Base-by-base conservation (phyloP, 2,113 vertebrate genomes). In the Pygoscelis adeliae region DNA sequence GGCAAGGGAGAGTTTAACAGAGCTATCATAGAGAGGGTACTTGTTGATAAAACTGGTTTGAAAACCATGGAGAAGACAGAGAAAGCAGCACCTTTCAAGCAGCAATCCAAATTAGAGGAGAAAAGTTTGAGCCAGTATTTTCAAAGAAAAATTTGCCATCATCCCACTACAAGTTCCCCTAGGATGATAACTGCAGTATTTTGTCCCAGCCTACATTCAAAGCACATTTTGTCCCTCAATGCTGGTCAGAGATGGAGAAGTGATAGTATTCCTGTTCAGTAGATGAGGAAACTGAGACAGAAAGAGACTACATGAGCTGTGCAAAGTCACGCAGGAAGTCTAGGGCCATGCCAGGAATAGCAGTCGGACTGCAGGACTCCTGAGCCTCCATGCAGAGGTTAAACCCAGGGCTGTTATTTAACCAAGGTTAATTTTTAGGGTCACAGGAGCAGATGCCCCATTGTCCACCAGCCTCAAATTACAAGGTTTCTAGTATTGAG, bases 11-110 rank as follows among this genome's bases (percentile, higher is more conserved):
- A 85, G 11, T 87, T 67, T 66, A 83, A 44, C 29, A 55, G 25
- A 73, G 5, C 7, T 63, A 5, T 32, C 0, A 0, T 9, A 66
- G 32, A 42, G 15, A 70, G n/a, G 18, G 8, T 32, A 44, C 3
- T 44, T 65, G 8, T 67, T 83, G 18, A 59, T 50, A 59, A 70
- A 90, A 77, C 2, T 30, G 18, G 17, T 20, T 49, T 81, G 13
- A 70, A 93, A 89, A 55, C 11, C 20, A 6, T 30, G 16, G 29
- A 30, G 49, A 83, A 70, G 22, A 26, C 27, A 56, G 25, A 77
- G 21, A 70, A 90, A 53, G 29, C 9, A 7, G 1, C 32, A 59
- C 5, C 26, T 87, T 88, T 89, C n/a, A 71, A 80, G 9, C 17
- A 90, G 6, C 1, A 3, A 53, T 74, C 9, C 9, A 84, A 81